Conservation (phyloP, 2,888 invertebrate genomes). For the Ormyrus thymus region DNA sequence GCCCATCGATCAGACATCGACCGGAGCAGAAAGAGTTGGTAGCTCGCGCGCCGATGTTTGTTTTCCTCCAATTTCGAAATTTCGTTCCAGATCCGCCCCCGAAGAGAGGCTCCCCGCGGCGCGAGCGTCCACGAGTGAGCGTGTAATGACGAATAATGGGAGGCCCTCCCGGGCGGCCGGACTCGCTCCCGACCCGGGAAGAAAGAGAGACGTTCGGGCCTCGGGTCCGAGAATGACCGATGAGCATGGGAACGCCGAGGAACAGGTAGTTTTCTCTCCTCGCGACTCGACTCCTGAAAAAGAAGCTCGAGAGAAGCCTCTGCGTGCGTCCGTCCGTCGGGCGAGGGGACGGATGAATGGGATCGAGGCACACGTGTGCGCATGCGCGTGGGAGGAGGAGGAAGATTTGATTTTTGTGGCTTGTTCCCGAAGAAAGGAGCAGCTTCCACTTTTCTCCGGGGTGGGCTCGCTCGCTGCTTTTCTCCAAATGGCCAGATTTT, state of each 20-base stretch:
- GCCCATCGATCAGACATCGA: no score
- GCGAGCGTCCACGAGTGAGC: constrained; percentile 71
- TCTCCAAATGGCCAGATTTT: neutral
- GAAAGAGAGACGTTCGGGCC: constrained; percentile 22
- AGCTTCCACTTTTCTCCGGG: constrained; percentile 10
- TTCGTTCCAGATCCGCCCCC: constrained; percentile 40
- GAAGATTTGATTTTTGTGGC: constrained; percentile 46
- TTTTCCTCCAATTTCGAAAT: constrained; percentile 26
- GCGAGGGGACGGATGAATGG: neutral
- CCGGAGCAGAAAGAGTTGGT: no score
- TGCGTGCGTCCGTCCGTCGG: constrained; percentile 1
- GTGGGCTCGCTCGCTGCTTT: constrained; percentile 34
- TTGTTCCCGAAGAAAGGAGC: constrained; percentile 41
- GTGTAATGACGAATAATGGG: constrained; percentile 73
- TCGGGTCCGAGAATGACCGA: constrained; percentile 68
- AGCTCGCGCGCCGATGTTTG: constrained; percentile 21
- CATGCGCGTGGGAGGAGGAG: constrained; percentile 33
- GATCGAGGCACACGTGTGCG: constrained; percentile 1
- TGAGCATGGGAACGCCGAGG: constrained; percentile 62
- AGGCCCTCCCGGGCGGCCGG: constrained; percentile 62
- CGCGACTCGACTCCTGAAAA: constrained; percentile 21
- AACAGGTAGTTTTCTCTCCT: constrained; percentile 66
- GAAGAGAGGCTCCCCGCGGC: neutral
- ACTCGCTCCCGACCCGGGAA: neutral
- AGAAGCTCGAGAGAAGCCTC: constrained; percentile 17